Conservation (phyloP, 2,113 vertebrate genomes). For the Nothocercus nigrocapillus region DNA sequence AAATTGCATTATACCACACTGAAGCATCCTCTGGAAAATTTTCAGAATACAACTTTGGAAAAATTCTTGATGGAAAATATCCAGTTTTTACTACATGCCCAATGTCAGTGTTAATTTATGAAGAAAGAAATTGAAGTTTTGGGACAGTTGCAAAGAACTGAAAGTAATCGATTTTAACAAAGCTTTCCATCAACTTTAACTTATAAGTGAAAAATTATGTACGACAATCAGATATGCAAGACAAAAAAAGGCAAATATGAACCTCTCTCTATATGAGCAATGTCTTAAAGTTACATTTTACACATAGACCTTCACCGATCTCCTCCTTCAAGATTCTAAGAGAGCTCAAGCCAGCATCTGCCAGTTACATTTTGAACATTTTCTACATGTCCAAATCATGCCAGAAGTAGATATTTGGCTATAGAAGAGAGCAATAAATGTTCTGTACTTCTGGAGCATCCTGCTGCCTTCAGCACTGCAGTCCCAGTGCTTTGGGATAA, state of each 20-base stretch:
- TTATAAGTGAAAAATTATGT: not conserved
- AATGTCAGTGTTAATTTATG: not conserved
- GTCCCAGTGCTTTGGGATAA: slow-evolving; percentile 51
- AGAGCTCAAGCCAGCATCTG: slow-evolving; percentile 22
- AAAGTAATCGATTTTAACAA: not conserved
- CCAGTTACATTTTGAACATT: slow-evolving; percentile 16
- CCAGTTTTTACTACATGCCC: not conserved
- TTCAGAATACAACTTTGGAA: not conserved
- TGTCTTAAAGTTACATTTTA: slow-evolving; percentile 1
- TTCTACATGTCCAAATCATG: slow-evolving; percentile 38
- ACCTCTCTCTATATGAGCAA: not conserved
- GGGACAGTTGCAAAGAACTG: not conserved
- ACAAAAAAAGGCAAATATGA: not conserved
- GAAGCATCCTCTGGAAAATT: not conserved
- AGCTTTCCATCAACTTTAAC: rapidly evolving
- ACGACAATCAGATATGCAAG: not conserved
- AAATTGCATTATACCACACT: not conserved
- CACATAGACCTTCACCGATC: not conserved
- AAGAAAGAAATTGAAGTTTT: not conserved
- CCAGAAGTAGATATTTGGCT: slow-evolving; percentile 53
- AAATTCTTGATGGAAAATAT: not conserved
- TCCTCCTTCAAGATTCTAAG: slow-evolving; percentile 6
- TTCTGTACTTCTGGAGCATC: slow-evolving; percentile 36
- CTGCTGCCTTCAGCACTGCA: slow-evolving; percentile 51
- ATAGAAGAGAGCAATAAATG: slow-evolving; percentile 38